Percentiles rank a stretch among this genome's conserved stretches.
Conservation (phyloP, 2,888 invertebrate genomes). For the Poecilus cupreus region DNA sequence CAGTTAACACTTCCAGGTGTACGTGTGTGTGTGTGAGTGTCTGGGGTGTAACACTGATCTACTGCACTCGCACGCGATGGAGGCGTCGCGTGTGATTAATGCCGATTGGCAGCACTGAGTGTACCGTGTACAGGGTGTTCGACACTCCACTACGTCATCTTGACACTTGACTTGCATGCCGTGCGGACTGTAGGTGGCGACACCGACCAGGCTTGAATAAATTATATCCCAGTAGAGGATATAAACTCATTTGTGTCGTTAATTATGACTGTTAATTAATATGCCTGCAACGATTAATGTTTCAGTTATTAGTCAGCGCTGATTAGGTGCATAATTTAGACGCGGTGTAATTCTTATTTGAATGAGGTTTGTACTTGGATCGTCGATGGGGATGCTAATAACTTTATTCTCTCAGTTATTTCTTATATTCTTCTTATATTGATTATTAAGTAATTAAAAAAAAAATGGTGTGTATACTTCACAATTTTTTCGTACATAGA, state of each 20-base stretch:
- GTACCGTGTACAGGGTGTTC: neutral
- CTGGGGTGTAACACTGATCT: slow-evolving; percentile 30
- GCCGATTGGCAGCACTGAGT: neutral
- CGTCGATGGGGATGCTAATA: too few relatives aligned
- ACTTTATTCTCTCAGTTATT: too few relatives aligned
- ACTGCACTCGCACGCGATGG: slow-evolving; percentile 13
- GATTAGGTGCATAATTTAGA: too few relatives aligned
- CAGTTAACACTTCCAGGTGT: neutral
- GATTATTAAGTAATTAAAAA: too few relatives aligned
- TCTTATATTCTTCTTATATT: too few relatives aligned
- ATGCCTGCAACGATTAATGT: neutral
- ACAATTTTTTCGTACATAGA: too few relatives aligned
- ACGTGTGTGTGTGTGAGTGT: neutral
- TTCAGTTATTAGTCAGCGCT: too few relatives aligned
- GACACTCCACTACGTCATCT: neutral
- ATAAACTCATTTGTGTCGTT: neutral
- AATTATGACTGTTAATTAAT: slow-evolving; percentile 4
- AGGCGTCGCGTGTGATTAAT: neutral
- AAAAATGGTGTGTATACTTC: too few relatives aligned
- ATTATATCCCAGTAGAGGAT: neutral
- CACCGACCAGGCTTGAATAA: neutral
- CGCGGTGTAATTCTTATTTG: too few relatives aligned
- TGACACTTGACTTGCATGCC: neutral
- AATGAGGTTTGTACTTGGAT: too few relatives aligned
- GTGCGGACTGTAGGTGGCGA: too few relatives aligned